Evolutionary conservation across 2,888 invertebrate species (phyloP), one percentile per base, ranked within the genome.

Genomic region (Adela reaumurella): DNA sequence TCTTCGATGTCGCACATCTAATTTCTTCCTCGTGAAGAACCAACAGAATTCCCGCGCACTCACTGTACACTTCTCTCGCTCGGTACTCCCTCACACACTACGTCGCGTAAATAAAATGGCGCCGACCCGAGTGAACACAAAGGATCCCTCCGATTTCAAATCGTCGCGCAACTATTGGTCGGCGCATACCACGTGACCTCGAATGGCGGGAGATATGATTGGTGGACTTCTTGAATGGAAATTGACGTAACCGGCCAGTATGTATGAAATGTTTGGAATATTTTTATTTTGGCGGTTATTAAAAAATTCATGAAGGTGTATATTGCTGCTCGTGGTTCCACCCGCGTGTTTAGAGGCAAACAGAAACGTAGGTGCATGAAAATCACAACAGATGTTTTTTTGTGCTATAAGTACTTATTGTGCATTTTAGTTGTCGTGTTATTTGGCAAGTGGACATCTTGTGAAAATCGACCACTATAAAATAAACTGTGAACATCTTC

Each of bases 1-100:
- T 84, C 86, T 82, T 83, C 81, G 74, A 87, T 81, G 82, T 87
- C 83, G 77, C 83, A 84, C 84, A 84, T 86, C 74, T 81, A 79
- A 70, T 74, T 65, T 68, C 69, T 70, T 74, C 74, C 64, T 63
- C 65, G 70, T 74, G 74, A 74, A 63, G 71, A 65, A 74, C 71
- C 74, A 74, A 71, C 74, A 77, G 70, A 73, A 11, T 35, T 35
- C 49, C 44, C 19, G 19, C 17, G 17, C 45, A 16, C 49, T 47
- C 46, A 52, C n/a, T n/a, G n/a, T n/a, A n/a, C n/a, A n/a, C 48
- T 48, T 43, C 76, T 76, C 74, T 74, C 78, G 74, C 76, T 76
- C 49, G 49, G 5, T 24, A 24, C 35, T 8, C 11, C 4, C 35
- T 14, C 35, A 35, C 35, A 8, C 35, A 35, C 35, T 35, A 35